These are phyloP conservation scores for Gambusia yucatana DNA, from an alignment of 2,797 vertebrate genomes.

Conservation along the genomic window DNA sequence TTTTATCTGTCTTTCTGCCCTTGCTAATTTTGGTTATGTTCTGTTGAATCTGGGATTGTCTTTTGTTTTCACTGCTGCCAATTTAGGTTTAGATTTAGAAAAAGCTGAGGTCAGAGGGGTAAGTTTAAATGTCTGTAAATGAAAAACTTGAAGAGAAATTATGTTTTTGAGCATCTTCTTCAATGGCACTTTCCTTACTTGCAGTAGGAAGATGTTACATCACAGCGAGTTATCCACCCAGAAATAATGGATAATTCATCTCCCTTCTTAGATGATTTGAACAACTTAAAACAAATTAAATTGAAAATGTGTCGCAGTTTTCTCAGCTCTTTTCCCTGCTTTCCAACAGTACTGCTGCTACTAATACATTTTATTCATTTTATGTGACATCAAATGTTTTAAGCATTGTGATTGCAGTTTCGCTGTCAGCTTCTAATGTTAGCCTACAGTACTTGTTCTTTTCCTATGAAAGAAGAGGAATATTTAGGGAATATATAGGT, in stretches of 20 bases:
- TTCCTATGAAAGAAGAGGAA: conserved; percentile 36
- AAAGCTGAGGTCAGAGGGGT: neutral
- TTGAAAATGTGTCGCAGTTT: neutral
- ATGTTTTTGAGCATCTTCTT: neutral
- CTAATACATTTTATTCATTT: too few relatives aligned
- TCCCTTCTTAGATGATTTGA: neutral
- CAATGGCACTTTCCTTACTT: neutral
- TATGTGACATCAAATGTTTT: neutral
- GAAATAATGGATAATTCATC: neutral
- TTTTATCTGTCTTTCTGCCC: neutral
- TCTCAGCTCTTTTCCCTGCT: neutral
- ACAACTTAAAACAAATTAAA: neutral
- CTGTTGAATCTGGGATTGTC: neutral
- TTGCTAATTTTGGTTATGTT: neutral
- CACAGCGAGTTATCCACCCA: neutral
- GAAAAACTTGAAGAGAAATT: neutral
- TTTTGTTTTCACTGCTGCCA: neutral
- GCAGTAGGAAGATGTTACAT: neutral
- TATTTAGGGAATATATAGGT: conserved; percentile 43
- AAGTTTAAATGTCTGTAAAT: neutral
- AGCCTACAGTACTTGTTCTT: conserved; percentile 2
- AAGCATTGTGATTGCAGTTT: neutral
- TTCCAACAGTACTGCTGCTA: too few relatives aligned
- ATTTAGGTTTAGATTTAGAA: neutral
- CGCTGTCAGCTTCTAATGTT: conserved; percentile 13